phyloP scores from a whole-genome alignment of 2,113 vertebrate genomes.

The Phocoena sinus region DNA sequence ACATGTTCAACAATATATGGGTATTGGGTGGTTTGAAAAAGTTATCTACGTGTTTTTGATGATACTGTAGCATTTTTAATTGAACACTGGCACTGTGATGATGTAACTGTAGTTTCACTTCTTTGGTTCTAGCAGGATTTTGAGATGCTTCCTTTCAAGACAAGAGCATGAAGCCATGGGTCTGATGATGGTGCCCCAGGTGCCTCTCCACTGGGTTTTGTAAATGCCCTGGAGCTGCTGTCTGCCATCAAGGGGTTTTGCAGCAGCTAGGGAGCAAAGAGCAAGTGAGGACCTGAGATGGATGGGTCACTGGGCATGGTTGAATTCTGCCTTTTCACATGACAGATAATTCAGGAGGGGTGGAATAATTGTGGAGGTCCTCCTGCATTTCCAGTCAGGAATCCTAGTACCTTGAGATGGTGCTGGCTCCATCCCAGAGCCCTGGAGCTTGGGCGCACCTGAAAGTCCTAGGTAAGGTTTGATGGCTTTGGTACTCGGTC shows the following conservation, averaged over 20 bases:
- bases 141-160: background rate
- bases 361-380: background rate
- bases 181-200: background rate
- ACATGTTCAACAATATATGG: background rate
- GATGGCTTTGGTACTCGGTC: background rate
- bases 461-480: background rate
- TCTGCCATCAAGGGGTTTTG: background rate
- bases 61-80: background rate
- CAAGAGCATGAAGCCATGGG: background rate
- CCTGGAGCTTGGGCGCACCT: background rate
- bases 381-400: background rate
- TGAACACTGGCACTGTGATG: background rate
- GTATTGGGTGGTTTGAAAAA: background rate
- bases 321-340: constrained; percentile 20
- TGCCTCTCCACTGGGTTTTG: background rate
- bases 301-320: background rate
- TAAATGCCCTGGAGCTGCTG: too few relatives aligned
- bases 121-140: background rate
- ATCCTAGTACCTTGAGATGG: background rate
- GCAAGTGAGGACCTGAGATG: background rate
- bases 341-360: background rate
- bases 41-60: background rate
- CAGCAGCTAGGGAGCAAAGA: background rate
- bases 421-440: background rate
- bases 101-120: background rate